Evolutionary conservation across 64 coral and sea anemone species (phyloP), one percentile per base, ranked within the genome.

Genomic region (Porites australiensis): DNA sequence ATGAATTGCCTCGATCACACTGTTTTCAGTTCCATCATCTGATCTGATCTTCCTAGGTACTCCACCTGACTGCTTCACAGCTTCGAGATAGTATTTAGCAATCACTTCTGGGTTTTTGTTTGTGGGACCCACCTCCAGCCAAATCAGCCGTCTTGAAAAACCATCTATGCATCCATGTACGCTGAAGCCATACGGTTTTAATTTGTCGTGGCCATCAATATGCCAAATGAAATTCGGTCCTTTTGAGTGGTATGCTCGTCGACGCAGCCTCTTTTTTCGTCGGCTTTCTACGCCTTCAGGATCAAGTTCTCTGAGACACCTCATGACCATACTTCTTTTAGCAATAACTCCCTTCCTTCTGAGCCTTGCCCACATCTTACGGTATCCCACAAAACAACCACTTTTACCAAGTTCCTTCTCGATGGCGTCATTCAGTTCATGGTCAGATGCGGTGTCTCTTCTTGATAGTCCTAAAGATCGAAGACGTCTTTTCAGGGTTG

Each of bases 401-500:
- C 82, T 86, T 44, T 46, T 58, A 19, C 7, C 82, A 15, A 86
- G 14, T 47, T 86, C 82, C 37, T 49, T 44, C 27, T 85, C 82
- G 16, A 83, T 64, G 8, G 5, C 14, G 44, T 16, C 64, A 20
- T 93, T 88, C 44, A 79, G 74, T 53, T 79, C 83, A 88, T 93
- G 83, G 46, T 43, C 88, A 2, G 72, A 27, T 64, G 86, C 68
- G 75, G 13, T 68, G 3, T 84, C 80, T 44, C 23, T 86, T 80
- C 89, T 91, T 47, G 51, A 50, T 8, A 91, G n/a, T 9, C 57
- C 70, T 79, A 91, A 18, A 7, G 52, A 6, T 77, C 8, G 18
- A 43, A 67, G 18, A 62, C 90, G 37, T 67, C 80, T 44, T 77
- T 92, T 92, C 13, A 92, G 12, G 61, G 82, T 92, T 75, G 90